Conservation (phyloP, 2,113 vertebrate species). For the Elgaria multicarinata region DNA sequence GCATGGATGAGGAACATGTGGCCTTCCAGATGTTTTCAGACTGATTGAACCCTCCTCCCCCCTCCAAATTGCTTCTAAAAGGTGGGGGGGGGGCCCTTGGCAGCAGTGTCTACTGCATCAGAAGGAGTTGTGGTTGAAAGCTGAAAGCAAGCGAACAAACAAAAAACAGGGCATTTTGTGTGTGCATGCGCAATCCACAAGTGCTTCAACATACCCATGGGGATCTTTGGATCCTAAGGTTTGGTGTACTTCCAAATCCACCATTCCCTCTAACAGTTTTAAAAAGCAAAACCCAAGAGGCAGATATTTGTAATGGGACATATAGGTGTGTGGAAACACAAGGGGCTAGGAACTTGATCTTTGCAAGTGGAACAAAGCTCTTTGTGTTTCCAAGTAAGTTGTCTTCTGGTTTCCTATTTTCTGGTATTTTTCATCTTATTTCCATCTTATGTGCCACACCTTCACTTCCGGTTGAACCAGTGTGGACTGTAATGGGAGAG, state of each 20-base stretch:
- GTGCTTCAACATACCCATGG: neutral
- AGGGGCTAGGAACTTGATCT: neutral
- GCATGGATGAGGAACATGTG: no score
- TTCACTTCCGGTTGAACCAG: neutral
- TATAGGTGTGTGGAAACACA: slow-evolving; percentile 7
- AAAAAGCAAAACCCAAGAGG: neutral
- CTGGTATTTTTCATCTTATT: neutral
- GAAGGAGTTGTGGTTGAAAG: neutral
- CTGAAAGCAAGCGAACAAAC: neutral
- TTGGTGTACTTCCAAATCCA: neutral
- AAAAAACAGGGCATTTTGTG: neutral
- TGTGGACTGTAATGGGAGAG: neutral
- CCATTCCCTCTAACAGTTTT: neutral
- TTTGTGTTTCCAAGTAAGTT: slow-evolving; percentile 44
- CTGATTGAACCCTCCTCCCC: neutral
- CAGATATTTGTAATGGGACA: slow-evolving; percentile 19
- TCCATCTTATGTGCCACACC: neutral
- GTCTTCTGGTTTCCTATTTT: neutral
- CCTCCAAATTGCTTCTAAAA: neutral
- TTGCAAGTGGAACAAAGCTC: slow-evolving; percentile 47
- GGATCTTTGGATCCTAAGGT: neutral
- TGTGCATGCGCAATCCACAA: neutral
- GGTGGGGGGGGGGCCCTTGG: no score
- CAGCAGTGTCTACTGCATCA: neutral
- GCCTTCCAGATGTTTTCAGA: no score